Percentiles rank a stretch among this genome's conserved stretches.
These are phyloP conservation scores for Urocolius indicus DNA, from an alignment of 2,113 vertebrate species.

Conservation along the genomic window DNA sequence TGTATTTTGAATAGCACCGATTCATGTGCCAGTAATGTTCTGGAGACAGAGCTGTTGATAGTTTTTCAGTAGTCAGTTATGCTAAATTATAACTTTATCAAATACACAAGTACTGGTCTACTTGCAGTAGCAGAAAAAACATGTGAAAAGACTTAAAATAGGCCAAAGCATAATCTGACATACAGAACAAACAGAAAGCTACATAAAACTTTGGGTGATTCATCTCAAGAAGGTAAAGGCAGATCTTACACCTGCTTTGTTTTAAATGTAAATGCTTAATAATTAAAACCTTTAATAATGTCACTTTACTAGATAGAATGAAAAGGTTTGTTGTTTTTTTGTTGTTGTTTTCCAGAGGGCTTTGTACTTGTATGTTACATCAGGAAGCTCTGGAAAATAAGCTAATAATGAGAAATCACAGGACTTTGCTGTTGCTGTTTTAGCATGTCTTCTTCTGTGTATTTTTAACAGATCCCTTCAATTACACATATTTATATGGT, in stretches of 20 bases:
- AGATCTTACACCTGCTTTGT: neutral
- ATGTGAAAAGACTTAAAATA: neutral
- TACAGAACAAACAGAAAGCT: neutral
- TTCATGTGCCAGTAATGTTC: neutral
- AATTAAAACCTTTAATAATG: neutral
- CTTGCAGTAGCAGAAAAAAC: neutral
- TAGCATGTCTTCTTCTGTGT: neutral
- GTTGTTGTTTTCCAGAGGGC: neutral
- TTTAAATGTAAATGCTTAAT: neutral
- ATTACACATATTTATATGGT: neutral
- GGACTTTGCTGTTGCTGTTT: neutral
- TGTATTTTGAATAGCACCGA: slow-evolving; percentile 27
- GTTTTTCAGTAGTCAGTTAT: neutral
- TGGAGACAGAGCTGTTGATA: neutral
- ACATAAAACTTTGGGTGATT: neutral
- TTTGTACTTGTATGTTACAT: neutral
- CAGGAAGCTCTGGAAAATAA: neutral
- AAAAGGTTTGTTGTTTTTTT: neutral
- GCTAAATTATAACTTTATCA: neutral
- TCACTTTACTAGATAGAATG: neutral
- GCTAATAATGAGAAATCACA: neutral
- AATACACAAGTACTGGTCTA: neutral
- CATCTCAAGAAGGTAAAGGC: neutral
- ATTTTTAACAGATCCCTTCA: neutral
- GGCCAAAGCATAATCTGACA: neutral